Evolutionary conservation across 2,888 invertebrate genomes (phyloP).

Genomic region (Drosophila meridionalis): DNA sequence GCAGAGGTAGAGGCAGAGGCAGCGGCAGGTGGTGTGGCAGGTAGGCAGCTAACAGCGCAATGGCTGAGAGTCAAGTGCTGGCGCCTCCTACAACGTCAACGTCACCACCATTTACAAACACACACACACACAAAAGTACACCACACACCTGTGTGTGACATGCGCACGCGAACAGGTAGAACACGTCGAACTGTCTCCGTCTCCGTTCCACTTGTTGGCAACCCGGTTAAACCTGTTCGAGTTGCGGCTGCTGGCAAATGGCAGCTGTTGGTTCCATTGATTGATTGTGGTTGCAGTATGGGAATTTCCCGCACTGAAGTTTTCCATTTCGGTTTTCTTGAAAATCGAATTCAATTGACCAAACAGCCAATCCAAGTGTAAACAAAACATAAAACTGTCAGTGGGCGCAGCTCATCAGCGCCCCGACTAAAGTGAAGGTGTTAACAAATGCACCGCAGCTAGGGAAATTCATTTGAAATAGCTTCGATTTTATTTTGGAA

Average conservation of each 20-base stretch:
- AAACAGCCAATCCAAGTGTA: constrained; percentile 68
- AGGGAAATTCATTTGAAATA: constrained; percentile 53
- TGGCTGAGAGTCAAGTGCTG: constrained; percentile 55
- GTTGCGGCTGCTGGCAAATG: constrained; percentile 28
- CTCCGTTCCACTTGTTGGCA: constrained; percentile 35
- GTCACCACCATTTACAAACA: constrained; percentile 32
- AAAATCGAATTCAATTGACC: constrained; percentile 29
- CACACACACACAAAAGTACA: neutral
- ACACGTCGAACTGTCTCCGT: constrained; percentile 43
- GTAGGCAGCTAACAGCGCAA: constrained; percentile 53
- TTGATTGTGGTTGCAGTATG: constrained; percentile 32
- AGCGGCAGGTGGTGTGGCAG: constrained; percentile 17
- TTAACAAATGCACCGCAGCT: constrained; percentile 68
- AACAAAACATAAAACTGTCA: constrained; percentile 84
- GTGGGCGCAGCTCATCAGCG: constrained; percentile 77
- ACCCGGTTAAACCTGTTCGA: constrained; percentile 33
- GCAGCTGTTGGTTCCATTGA: constrained; percentile 34
- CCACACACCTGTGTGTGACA: constrained; percentile 46
- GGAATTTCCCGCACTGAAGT: constrained; percentile 11
- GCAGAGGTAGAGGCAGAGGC: neutral
- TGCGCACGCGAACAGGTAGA: constrained; percentile 50
- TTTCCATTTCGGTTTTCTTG: constrained; percentile 26
- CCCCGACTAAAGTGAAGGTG: constrained; percentile 80
- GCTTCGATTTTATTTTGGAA: constrained; percentile 6
- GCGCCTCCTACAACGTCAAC: constrained; percentile 57